Conservation (phyloP, 2,797 vertebrate genomes). For the Pygocentrus nattereri region DNA sequence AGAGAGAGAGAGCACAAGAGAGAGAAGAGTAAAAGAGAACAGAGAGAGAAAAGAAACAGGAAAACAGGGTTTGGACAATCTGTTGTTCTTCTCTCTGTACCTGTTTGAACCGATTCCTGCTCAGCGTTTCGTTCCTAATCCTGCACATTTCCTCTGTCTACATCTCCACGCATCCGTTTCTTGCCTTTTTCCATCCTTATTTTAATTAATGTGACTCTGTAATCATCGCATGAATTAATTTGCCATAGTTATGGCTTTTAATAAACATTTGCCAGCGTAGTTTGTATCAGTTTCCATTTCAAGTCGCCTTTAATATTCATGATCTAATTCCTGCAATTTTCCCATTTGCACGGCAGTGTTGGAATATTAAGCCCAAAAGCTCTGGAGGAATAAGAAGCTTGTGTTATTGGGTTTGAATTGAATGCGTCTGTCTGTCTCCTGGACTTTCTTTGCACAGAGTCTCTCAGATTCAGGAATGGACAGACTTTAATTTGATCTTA, state of each 20-base stretch:
- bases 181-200: slow-evolving; percentile 5
- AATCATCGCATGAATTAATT: slow-evolving; percentile 44
- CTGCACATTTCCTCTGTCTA: neutral
- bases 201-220: slow-evolving; percentile 42
- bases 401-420: slow-evolving; percentile 25
- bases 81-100: too few species aligned
- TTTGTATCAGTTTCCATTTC: slow-evolving; percentile 50
- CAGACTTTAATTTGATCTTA: too few species aligned
- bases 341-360: slow-evolving; percentile 31
- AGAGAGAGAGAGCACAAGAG: neutral
- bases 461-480: too few species aligned
- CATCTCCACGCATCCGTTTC: slow-evolving; percentile 37
- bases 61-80: too few species aligned
- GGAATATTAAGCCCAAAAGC: slow-evolving; percentile 57
- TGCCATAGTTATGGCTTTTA: slow-evolving; percentile 48
- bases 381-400: slow-evolving; percentile 42
- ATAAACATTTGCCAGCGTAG: slow-evolving; percentile 41
- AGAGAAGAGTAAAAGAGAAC: neutral
- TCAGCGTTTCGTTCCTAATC: too few species aligned
- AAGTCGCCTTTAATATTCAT: slow-evolving; percentile 59
- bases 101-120: too few species aligned
- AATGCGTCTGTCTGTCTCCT: neutral
- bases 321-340: slow-evolving; percentile 54
- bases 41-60: too few species aligned
- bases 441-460: neutral